Evolutionary conservation across 2,113 vertebrate species (phyloP).

Genomic region (Puntigrus tetrazona): DNA sequence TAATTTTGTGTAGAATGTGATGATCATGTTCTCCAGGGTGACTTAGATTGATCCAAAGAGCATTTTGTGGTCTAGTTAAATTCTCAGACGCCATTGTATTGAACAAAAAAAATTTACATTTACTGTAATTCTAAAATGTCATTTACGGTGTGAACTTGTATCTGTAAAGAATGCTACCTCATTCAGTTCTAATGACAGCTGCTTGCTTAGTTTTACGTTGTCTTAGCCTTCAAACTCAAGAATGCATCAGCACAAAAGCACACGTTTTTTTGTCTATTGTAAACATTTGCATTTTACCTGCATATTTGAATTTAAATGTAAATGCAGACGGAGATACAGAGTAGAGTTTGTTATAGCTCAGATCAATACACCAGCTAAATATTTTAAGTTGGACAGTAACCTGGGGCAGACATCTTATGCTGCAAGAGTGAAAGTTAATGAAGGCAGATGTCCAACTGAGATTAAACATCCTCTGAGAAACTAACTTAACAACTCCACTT

Average conservation of each 20-base stretch:
- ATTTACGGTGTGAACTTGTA: not conserved
- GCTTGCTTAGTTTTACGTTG: not conserved
- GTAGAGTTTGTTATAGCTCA: not conserved
- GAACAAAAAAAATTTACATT: not conserved
- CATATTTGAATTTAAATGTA: conserved; percentile 11
- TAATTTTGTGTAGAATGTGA: not conserved
- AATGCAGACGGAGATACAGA: not conserved
- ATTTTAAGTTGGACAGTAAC: conserved; percentile 3
- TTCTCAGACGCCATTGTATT: not conserved
- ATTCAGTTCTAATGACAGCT: not conserved
- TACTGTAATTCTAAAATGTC: no score
- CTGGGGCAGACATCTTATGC: not conserved
- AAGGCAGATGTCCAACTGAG: conserved; percentile 6
- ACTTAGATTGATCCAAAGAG: not conserved
- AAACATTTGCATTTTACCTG: conserved; percentile 27
- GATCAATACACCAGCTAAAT: not conserved
- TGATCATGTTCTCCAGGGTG: not conserved
- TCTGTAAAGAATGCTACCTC: not conserved
- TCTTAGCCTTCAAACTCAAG: not conserved
- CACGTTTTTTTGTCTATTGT: not conserved
- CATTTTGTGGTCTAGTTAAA: not conserved
- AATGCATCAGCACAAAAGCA: not conserved
- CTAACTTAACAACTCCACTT: not conserved
- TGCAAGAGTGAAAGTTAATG: conserved; percentile 19
- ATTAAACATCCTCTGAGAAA: conserved; percentile 17